Evolutionary conservation across 2,797 vertebrate genomes (phyloP).

Genomic region (Muraenolepis orangiensis): DNA sequence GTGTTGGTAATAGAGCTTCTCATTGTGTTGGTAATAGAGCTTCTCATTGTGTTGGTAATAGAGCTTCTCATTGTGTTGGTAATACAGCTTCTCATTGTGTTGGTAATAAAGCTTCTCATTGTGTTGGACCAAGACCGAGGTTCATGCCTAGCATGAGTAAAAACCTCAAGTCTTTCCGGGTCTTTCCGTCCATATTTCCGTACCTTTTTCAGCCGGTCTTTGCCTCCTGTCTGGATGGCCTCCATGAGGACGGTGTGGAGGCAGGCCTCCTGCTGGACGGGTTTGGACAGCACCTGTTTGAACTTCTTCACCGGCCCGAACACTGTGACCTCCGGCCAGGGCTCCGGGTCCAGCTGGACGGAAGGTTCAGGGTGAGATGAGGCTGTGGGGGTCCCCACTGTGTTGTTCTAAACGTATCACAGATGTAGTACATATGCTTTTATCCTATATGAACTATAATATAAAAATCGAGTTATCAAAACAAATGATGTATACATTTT

Average conservation of each 20-base stretch:
- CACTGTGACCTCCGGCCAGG: conserved; percentile 63
- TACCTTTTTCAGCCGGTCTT: conserved; percentile 87
- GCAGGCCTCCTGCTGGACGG: conserved; percentile 80
- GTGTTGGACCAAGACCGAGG: too few species aligned
- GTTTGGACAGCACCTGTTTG: conserved; percentile 80
- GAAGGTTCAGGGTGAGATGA: conserved; percentile 29
- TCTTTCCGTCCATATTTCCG: too few species aligned
- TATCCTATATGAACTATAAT: neutral
- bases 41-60: too few species aligned
- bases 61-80: too few species aligned
- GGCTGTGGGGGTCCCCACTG: conserved; percentile 12
- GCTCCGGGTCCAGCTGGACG: conserved; percentile 31
- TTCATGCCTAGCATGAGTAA: too few species aligned
- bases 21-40: too few species aligned
- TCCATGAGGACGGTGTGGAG: conserved; percentile 91
- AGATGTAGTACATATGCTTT: neutral
- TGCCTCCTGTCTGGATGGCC: conserved; percentile 87
- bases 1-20: too few species aligned
- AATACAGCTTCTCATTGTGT: too few species aligned
- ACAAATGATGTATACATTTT: neutral
- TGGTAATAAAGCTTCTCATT: too few species aligned
- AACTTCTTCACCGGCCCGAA: conserved; percentile 93
- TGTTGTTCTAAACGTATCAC: conserved; percentile 37
- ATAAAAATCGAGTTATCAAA: neutral
- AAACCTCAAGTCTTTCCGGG: too few species aligned